Base-by-base conservation (phyloP, 2,888 invertebrate species). In the Drosophila buzzatii region DNA sequence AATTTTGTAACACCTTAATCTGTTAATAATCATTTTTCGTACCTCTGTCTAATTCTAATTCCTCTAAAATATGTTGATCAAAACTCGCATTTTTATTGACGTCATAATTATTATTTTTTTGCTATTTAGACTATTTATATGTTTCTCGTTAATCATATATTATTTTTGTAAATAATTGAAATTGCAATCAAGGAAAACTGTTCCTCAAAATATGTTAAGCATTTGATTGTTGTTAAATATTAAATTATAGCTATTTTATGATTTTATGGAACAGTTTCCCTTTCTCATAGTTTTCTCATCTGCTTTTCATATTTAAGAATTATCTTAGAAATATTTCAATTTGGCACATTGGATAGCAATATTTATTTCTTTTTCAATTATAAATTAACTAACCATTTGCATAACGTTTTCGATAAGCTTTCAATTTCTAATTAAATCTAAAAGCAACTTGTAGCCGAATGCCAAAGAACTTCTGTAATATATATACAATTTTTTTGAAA, bases 361-460 rank as follows among this genome's bases (percentile, higher is more conserved):
- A 62, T 56, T 74, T 52, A 35, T 68, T 59, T 59, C 27, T 59
- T 20, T 56, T 41, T 57, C 20, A 20, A 16, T 35, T 44, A 45
- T 37, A 52, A 61, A 39, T 57, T 74, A 69, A 79, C 65, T 66
- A 70, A 80, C 76, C 59, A 76, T 63, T 75, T 75, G 70, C 76
- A 72, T 76, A 75, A 60, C 66, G 55, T 68, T 83, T 72, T 47
- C 71, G 58, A 82, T 66, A 74, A 73, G 85, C 82, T 89, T 81
- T 69, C 55, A 67, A 73, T 74, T 71, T 68, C 10, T 65, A 70
- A 35, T 74, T 74, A 58, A 58, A 72, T 65, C 73, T 64, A 69
- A 76, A 73, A 37, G 53, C 73, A 67, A 79, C 64, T 73, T 35
- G 47, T 68, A 75, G 73, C 71, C 63, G 57, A 88, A 70, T 70